These are phyloP conservation scores for Monopterus albus DNA, from an alignment of 2,113 vertebrate species.

Conservation along the genomic window DNA sequence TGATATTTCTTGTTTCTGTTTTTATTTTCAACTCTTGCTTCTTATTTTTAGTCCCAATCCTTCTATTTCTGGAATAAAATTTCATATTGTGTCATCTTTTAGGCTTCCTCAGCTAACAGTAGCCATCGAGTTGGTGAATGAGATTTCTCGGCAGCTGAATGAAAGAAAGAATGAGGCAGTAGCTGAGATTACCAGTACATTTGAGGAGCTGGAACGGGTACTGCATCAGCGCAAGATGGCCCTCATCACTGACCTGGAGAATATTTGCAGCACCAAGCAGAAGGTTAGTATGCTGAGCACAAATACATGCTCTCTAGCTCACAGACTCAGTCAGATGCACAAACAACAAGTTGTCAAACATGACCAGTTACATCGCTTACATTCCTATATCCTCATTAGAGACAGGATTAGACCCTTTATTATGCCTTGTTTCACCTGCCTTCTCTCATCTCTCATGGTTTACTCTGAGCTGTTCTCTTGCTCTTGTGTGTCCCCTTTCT, in stretches of 20 bases:
- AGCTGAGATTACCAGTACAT: conserved; percentile 88
- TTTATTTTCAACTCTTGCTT: neutral
- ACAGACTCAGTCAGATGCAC: too few species aligned
- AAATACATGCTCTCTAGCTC: neutral
- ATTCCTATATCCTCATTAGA: too few species aligned
- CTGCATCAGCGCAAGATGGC: conserved; percentile 90
- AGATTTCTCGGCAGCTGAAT: conserved; percentile 91
- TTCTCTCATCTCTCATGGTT: too few species aligned
- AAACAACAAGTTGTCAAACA: neutral
- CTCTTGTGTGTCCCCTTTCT: neutral
- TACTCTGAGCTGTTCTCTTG: too few species aligned
- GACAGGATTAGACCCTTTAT: too few species aligned
- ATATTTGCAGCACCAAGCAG: conserved; percentile 84
- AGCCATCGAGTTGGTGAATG: conserved; percentile 89
- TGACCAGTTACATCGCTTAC: too few species aligned
- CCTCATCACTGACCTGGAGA: conserved; percentile 86
- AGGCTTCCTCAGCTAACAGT: conserved; percentile 92
- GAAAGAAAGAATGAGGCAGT: conserved; percentile 89
- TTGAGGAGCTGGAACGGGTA: conserved; percentile 90
- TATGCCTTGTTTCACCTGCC: too few species aligned
- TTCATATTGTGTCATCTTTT: neutral
- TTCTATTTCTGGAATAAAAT: neutral
- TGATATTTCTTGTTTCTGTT: neutral
- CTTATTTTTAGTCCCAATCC: too few species aligned
- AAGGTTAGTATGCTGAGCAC: conserved; percentile 80